Evolutionary conservation across 2,888 invertebrate species (phyloP), one percentile per base, ranked within the genome.

Genomic region (Malacosoma neustria): DNA sequence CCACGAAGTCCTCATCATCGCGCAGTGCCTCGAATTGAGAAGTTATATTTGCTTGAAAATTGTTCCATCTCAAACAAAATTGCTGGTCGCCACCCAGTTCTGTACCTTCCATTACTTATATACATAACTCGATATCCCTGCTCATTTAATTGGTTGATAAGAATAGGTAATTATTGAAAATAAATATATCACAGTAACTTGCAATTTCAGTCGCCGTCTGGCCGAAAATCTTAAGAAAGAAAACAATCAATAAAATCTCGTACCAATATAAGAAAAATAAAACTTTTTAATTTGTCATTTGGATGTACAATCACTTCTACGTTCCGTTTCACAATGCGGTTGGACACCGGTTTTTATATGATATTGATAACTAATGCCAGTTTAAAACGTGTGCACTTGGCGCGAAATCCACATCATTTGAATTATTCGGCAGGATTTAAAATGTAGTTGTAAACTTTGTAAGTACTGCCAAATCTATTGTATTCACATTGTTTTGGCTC

Each of bases 41-140:
- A 68, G 93, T 92, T 77, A 94, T 92, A 86, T 94, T 94, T 55
- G 93, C 92, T 88, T 93, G 93, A 88, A 92, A 93, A 88, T 94
- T 93, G 88, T 94, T 94, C 94, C 94, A 94, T 87, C 93, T 90
- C 84, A 94, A 89, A 89, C 94, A 94, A 87, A 93, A 94, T 87
- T 93, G 93, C 88, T 94, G 94, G 87, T 92, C 92, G 76, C 89
- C 89, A 75, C 84, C 87, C 82, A 87, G 85, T 85, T 86, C 86
- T 82, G 86, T 79, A 79, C 86, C 86, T 86, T 86, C 86, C 86
- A 87, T 86, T 86, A 86, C 86, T 86, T 82, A 86, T 84, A 85
- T 75, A 86, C 86, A 87, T 87, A 85, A 86, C 85, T 87, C 72
- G 81, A 76, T 85, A 80, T 81, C 81, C 85, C 79, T 82, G 82